A percentile compares a stretch with the other conserved stretches of the same genome.
Evolutionary conservation across 2,888 invertebrate species (phyloP).

Genomic region (Stenichneumon culpator): DNA sequence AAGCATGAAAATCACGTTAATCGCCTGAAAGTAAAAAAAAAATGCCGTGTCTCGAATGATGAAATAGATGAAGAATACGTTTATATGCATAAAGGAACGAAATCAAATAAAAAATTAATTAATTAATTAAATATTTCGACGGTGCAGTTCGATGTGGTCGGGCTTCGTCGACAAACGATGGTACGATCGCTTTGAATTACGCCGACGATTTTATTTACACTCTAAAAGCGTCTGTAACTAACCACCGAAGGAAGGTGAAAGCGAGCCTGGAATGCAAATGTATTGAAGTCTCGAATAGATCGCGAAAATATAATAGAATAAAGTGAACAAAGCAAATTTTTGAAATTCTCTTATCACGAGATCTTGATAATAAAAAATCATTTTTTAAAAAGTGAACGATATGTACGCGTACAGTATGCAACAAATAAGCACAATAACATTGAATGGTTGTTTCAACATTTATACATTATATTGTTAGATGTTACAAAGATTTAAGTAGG

Average conservation of each 20-base stretch:
- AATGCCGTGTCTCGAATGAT: conserved; percentile 55
- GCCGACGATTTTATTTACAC: conserved; percentile 4
- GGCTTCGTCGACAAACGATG: not conserved
- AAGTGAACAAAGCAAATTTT: conserved; percentile 16
- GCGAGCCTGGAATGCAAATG: not conserved
- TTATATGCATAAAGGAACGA: conserved; percentile 21
- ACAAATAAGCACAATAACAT: conserved; percentile 73
- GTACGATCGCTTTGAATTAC: conserved; percentile 4
- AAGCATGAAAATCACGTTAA: conserved; percentile 13
- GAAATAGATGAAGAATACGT: conserved; percentile 17
- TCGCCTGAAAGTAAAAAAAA: conserved; percentile 38
- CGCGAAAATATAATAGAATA: not conserved
- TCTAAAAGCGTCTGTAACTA: conserved; percentile 21
- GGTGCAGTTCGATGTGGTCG: conserved; percentile 22
- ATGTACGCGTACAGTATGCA: conserved; percentile 63
- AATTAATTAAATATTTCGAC: not conserved
- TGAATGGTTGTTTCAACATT: conserved; percentile 58
- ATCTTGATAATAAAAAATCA: conserved; percentile 41
- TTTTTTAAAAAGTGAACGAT: conserved; percentile 36
- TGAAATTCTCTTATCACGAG: conserved; percentile 25
- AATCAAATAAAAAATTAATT: conserved; percentile 44
- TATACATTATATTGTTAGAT: conserved; percentile 48
- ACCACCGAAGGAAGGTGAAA: conserved; percentile 22
- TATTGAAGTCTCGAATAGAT: conserved; percentile 31
- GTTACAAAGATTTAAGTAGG: conserved; percentile 23